phyloP scores from a whole-genome alignment of 2,797 vertebrate genomes.

The Ciconia nigra region DNA sequence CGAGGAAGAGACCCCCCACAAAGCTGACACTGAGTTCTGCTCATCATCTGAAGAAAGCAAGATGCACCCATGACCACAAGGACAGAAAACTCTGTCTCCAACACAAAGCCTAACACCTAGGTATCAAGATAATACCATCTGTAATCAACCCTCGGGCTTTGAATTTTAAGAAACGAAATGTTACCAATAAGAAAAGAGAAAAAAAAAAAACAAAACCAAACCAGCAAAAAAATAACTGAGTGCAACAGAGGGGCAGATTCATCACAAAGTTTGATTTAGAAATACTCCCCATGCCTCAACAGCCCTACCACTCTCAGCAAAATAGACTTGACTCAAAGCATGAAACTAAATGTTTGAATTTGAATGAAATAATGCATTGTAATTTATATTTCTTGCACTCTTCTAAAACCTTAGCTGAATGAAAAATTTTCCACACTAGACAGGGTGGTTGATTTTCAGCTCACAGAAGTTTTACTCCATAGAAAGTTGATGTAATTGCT shows the following conservation, averaged over 20 bases:
- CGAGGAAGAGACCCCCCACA: background rate
- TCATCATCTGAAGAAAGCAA: background rate
- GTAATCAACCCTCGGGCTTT: background rate
- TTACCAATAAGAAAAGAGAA: background rate
- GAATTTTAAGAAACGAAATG: background rate
- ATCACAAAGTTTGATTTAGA: background rate
- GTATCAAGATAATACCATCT: background rate
- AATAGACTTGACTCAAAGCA: background rate
- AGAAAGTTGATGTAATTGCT: conserved; percentile 42
- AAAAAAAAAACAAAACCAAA: background rate
- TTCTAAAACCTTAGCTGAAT: background rate
- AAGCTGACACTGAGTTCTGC: background rate
- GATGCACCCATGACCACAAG: background rate
- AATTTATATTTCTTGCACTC: background rate
- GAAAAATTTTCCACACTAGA: background rate
- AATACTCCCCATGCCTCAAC: background rate
- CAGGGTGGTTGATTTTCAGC: conserved; percentile 10
- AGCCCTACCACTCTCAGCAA: background rate
- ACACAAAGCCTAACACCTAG: background rate
- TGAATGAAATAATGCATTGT: background rate
- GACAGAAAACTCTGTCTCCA: background rate
- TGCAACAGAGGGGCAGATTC: background rate
- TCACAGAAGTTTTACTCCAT: conserved; percentile 13
- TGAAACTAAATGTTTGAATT: background rate
- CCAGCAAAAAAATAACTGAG: background rate